A percentile compares a stretch with the other conserved stretches of the same genome.
Evolutionary conservation across 2,888 invertebrate genomes (phyloP).

Genomic region (Lasioglossum zephyrum): DNA sequence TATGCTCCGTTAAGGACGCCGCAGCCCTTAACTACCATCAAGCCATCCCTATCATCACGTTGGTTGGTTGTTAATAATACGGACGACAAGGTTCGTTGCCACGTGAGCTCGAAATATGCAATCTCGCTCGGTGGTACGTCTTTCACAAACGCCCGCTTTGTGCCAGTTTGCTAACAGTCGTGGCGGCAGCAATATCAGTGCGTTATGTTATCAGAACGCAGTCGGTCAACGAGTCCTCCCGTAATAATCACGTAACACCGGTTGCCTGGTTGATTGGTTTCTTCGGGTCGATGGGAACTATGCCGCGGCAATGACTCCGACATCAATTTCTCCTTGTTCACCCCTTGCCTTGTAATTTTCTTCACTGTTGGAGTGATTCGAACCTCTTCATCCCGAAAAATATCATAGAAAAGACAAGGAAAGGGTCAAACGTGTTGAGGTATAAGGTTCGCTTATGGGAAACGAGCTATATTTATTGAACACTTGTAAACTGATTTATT

Average conservation of each 20-base stretch:
- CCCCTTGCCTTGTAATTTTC: constrained; percentile 30
- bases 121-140: constrained; percentile 31
- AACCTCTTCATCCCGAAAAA: background rate
- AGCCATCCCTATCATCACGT: background rate
- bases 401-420: background rate
- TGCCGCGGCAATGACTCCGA: constrained; percentile 58
- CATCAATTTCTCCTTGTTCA: constrained; percentile 6
- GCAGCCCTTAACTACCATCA: constrained; percentile 4
- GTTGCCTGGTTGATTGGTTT: constrained; percentile 59
- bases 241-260: constrained; percentile 47
- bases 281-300: constrained; percentile 37
- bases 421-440: too few species aligned
- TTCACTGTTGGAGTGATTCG: background rate
- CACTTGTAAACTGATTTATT: too few species aligned
- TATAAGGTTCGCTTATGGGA: too few species aligned
- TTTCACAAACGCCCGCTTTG: constrained; percentile 50
- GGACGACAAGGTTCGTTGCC: background rate
- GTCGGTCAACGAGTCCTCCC: constrained; percentile 21
- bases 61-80: constrained; percentile 32
- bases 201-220: constrained; percentile 26
- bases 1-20: background rate
- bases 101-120: constrained; percentile 30
- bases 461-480: too few species aligned
- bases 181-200: constrained; percentile 29
- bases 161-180: constrained; percentile 21